Evolutionary conservation across 2,113 vertebrate species (phyloP), one percentile per base, ranked within the genome.

Genomic region (Tragelaphus buxtoni): DNA sequence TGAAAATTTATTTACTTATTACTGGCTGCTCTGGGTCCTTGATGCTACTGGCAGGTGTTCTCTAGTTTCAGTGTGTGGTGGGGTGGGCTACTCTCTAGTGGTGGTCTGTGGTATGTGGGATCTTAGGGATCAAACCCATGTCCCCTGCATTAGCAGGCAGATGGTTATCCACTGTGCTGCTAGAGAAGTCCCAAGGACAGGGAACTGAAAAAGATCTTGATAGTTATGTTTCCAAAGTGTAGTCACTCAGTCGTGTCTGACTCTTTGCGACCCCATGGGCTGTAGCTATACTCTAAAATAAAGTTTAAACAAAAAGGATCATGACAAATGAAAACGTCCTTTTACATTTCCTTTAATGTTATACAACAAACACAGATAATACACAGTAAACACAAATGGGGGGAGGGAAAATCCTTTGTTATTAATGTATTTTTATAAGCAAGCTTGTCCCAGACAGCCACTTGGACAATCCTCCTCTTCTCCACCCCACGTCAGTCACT

Each of bases 271-370:
- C 9, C n/a, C n/a, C 65, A 69, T 39, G 65, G 65, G 65, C 65
- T 69, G 35, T 39, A 72, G 65, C n/a, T 74, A 74, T 74, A 74
- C 69, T 74, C 22, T 26, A 42, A 74, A 26, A 74, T 74, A 74
- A 42, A 42, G 22, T 42, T 42, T 42, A 74, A 42, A 72, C 65
- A 22, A 95, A 92, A 76, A 49, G 5, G 32, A 56, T 84, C 32
- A 9, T 55, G 42, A 97, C 63, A 93, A 42, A 24, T 56, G 49
- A 69, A 83, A 82, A 82, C 12, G 3, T 45, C 18, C 30, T 92
- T 90, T 80, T 80, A 82, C 20, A 72, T 74, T 79, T 92, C 53
- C 49, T 95, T 97, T 97, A 94, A 90, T 97, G 24, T 84, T 77
- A 65, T 79, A 42, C 69, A 74, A 74, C n/a, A 69, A 10, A 69